Base-by-base conservation (phyloP, 23 tunicate genomes). In the Ascidia mentula region DNA sequence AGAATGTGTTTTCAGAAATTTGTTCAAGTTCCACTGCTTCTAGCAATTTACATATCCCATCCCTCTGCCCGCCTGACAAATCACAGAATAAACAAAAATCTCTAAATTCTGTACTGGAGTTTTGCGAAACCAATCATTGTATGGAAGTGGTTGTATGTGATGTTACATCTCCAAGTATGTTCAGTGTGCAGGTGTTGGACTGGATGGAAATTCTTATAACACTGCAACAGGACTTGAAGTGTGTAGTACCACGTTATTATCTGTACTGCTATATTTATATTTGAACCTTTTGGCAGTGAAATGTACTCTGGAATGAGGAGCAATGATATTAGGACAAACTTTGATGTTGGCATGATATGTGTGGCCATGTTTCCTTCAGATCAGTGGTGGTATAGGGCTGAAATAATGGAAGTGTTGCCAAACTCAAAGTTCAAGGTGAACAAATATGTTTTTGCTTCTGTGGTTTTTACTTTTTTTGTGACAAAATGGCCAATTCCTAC, bases 371-470 rank as follows among this genome's bases (percentile, higher is more conserved):
- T 32, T 70, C 38, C 74, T 20, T 32, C 22, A 30, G 74, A 70
- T 70, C 39, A 70, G 13, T 70, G 74, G n/a, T 70, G 74, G 74
- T 70, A 70, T 9, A 28, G 74, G 32, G 74, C 38, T 2, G 8
- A 70, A 34, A 34, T 70, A 34, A 22, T 20, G 32, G 38, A 70
- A 70, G 24, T 53, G 22, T 53, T 53, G 13, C 65, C 65, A 6
- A 53, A 53, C 13, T 53, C 24, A 26, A 53, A 53, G 22, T 53
- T 26, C 13, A 53, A 9, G 65, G 65, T 53, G 65, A 53, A 53
- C n/a, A n/a, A n/a, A n/a, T n/a, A n/a, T n/a, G n/a, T n/a, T n/a
- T n/a, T n/a, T n/a, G 65, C 7, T 53, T 26, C 1, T 28, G 24
- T 15, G 15, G 15, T 15, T 42, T 9, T 42, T 42, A 42, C 12